These are phyloP conservation scores for Verasper variegatus DNA, from an alignment of 2,113 vertebrate genomes.

Conservation along the genomic window DNA sequence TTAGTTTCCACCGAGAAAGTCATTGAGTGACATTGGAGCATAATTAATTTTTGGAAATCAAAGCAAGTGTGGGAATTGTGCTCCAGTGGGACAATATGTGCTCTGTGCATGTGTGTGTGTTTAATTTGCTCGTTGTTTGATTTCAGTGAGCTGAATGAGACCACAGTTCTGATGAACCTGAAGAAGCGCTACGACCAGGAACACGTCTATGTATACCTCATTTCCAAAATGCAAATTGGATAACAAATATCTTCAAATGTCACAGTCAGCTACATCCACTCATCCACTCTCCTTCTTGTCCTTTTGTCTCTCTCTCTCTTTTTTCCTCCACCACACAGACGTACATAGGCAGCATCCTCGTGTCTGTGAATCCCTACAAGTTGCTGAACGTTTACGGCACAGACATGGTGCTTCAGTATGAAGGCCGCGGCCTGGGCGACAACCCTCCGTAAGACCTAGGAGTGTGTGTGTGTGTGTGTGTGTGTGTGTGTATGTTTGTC, in stretches of 20 bases:
- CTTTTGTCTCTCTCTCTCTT: not conserved
- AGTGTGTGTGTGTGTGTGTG: conserved; percentile 27
- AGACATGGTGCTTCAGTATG: conserved; percentile 91
- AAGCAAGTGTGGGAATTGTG: conserved; percentile 8
- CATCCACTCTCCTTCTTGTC: not conserved
- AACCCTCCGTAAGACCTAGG: conserved; percentile 92
- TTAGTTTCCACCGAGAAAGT: conserved; percentile 1
- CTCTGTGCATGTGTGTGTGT: conserved; percentile 32
- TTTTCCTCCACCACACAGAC: conserved; percentile 76
- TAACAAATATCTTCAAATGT: conserved; percentile 25
- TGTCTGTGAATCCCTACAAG: conserved; percentile 93
- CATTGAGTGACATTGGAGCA: conserved; percentile 32
- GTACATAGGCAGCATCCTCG: conserved; percentile 95
- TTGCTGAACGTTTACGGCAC: conserved; percentile 93
- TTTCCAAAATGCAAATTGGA: conserved; percentile 39
- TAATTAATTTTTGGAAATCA: conserved; percentile 29
- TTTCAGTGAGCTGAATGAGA: conserved; percentile 92
- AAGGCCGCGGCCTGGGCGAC: conserved; percentile 88
- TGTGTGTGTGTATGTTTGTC: not conserved
- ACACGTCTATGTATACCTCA: conserved; percentile 89
- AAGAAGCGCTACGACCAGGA: conserved; percentile 91
- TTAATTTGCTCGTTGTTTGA: conserved; percentile 47
- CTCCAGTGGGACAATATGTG: conserved; percentile 26
- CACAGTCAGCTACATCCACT: not conserved
- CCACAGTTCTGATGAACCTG: conserved; percentile 89